Base-by-base conservation (phyloP, 2,888 invertebrate species). In the Stenichneumon culpator region DNA sequence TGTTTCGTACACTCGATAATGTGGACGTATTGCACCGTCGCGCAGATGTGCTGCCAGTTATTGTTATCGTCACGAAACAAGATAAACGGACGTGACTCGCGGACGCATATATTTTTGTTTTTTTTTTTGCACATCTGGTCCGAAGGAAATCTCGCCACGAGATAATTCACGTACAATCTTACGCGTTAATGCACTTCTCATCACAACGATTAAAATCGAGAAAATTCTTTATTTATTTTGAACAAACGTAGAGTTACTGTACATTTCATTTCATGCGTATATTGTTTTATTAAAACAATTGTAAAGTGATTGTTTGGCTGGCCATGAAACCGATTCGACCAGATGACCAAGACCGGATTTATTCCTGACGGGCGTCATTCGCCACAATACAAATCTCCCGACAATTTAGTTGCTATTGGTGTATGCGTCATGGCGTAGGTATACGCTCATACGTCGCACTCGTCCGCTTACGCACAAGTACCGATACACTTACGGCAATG, bases 401-500 rank as follows among this genome's bases (percentile, higher is more conserved):
- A 57, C 32, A 44, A 11, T 79, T 68, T 73, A 70, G 65, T 72
- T 36, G 25, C 73, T 44, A 63, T 32, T 60, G 36, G 19, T n/a
- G 7, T 39, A 44, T n/a, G 36, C 7, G 68, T 63, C 54, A 14
- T 19, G 25, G 47, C 36, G 67, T 19, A 39, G 5, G 16, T 60
- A 25, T 47, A 78, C 44, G 32, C 16, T 36, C 22, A 4, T 19
- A 22, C 68, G 28, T 70, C 32, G 32, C 28, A 36, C 63, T 79
- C 60, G 50, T 72, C 39, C 65, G 44, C 11, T 77, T 68, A 60
- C 73, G 50, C 32, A 79, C 75, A 77, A 69, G 77, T 63, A 19
- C 32, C 68, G 80, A 82, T 83, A 82, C 69, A 85, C 72, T 83
- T 77, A 67, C 57, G 80, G 16, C 44, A 28, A 81, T 79, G 86